These are phyloP conservation scores for Philereme vetulata DNA, from an alignment of 2,888 invertebrate species.

Conservation along the genomic window DNA sequence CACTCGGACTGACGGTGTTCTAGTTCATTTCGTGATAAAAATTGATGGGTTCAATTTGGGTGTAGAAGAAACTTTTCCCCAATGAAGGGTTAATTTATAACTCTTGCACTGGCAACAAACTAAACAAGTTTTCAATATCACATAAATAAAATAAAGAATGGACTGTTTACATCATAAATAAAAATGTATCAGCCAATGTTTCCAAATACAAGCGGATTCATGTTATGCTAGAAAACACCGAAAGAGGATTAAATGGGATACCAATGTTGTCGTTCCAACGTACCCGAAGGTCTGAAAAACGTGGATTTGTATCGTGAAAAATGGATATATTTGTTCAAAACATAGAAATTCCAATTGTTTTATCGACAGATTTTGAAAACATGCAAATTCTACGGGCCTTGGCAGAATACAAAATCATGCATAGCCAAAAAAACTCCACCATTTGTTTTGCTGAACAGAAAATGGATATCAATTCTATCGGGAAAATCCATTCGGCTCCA, in stretches of 20 bases:
- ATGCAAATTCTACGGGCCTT: slow-evolving; percentile 13
- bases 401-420: slow-evolving; percentile 19
- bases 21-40: slow-evolving; percentile 56
- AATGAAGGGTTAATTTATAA: background rate
- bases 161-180: background rate
- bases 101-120: no score
- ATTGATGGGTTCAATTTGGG: slow-evolving; percentile 27
- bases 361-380: slow-evolving; percentile 11
- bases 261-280: slow-evolving; percentile 58
- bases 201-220: slow-evolving; percentile 27
- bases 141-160: slow-evolving; percentile 5
- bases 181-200: slow-evolving; percentile 10
- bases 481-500: slow-evolving; percentile 74
- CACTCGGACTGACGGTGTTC: no score
- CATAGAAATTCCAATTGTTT: no score
- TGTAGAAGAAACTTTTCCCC: background rate
- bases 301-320: slow-evolving; percentile 26
- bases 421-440: slow-evolving; percentile 14
- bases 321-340: no score
- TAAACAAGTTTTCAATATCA: background rate
- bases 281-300: slow-evolving; percentile 33
- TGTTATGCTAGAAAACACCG: slow-evolving; percentile 42
- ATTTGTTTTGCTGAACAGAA: slow-evolving; percentile 27
- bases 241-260: slow-evolving; percentile 62
- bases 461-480: slow-evolving; percentile 72